Evolutionary conservation across 2,888 invertebrate genomes (phyloP).

Genomic region (Andrena flavipes): DNA sequence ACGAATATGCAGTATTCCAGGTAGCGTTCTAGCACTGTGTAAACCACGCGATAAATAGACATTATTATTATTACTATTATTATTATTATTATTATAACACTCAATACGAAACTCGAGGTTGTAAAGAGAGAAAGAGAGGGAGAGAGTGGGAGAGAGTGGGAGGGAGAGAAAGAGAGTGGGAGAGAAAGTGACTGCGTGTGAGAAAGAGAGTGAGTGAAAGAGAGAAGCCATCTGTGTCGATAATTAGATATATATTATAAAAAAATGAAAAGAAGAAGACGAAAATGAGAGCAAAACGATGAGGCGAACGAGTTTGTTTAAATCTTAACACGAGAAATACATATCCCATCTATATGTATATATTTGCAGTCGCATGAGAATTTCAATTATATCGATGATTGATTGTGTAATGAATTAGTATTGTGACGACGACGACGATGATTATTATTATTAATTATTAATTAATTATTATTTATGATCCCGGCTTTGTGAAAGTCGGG

Average conservation of each 20-base stretch:
- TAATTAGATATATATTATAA: constrained; percentile 71
- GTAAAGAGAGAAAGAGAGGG: constrained; percentile 67
- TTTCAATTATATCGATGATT: constrained; percentile 74
- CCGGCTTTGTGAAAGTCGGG: constrained; percentile 59
- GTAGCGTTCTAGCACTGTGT: constrained; percentile 74
- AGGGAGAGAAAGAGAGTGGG: constrained; percentile 1
- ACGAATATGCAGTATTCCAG: constrained; percentile 78
- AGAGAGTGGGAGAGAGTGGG: background rate
- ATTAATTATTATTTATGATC: constrained; percentile 74
- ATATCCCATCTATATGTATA: constrained; percentile 84
- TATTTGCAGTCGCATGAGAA: constrained; percentile 79
- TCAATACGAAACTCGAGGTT: constrained; percentile 78
- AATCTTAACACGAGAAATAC: constrained; percentile 76
- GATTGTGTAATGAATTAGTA: constrained; percentile 73
- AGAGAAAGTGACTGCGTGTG: background rate
- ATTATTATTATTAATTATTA: constrained; percentile 61
- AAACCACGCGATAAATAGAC: constrained; percentile 50
- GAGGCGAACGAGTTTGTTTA: constrained; percentile 64
- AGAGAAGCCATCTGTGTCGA: constrained; percentile 74
- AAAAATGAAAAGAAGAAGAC: constrained; percentile 30
- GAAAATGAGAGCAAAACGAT: constrained; percentile 8
- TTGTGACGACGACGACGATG: constrained; percentile 60
- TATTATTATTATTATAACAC: constrained; percentile 32
- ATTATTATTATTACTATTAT: constrained; percentile 26
- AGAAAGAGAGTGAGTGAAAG: constrained; percentile 50